phyloP scores from a whole-genome alignment of 2,888 invertebrate genomes.

The Hartigia nigra region DNA sequence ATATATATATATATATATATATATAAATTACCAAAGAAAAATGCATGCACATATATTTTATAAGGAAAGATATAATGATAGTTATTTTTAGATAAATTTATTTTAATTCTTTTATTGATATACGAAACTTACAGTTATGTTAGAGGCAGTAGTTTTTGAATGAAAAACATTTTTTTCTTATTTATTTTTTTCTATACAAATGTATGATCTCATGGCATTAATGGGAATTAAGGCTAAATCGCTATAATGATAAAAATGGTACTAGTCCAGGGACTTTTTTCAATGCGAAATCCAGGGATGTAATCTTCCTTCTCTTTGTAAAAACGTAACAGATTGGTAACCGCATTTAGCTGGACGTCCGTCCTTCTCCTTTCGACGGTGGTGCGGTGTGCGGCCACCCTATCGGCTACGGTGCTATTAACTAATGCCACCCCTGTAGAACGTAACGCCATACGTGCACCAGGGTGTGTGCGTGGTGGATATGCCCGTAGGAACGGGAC shows the following conservation, averaged over 20 bases:
- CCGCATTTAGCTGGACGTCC: conserved; percentile 59
- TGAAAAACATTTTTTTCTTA: not conserved
- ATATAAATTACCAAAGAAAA: not conserved
- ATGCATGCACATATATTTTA: not conserved
- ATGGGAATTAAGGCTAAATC: not conserved
- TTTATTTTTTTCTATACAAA: not conserved
- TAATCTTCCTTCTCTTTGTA: conserved; percentile 21
- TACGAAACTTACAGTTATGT: not conserved
- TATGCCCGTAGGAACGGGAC: conserved; percentile 43
- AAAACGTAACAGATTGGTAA: conserved; percentile 66
- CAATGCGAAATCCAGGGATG: not conserved
- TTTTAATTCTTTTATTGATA: not conserved
- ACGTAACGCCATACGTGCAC: conserved; percentile 54
- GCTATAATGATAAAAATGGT: not conserved
- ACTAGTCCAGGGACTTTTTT: not conserved
- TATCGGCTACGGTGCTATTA: conserved; percentile 52
- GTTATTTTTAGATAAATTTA: not conserved
- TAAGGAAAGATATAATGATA: no score
- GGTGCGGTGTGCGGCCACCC: conserved; percentile 2
- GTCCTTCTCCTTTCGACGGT: not conserved
- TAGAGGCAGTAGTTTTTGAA: not conserved
- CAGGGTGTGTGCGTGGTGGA: conserved; percentile 23
- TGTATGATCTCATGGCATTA: not conserved
- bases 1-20: no score
- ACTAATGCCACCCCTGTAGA: conserved; percentile 58